A percentile compares a stretch with the other conserved stretches of the same genome.
phyloP scores from a whole-genome alignment of 2,888 invertebrate species.

The Ophonus ardosiacus region DNA sequence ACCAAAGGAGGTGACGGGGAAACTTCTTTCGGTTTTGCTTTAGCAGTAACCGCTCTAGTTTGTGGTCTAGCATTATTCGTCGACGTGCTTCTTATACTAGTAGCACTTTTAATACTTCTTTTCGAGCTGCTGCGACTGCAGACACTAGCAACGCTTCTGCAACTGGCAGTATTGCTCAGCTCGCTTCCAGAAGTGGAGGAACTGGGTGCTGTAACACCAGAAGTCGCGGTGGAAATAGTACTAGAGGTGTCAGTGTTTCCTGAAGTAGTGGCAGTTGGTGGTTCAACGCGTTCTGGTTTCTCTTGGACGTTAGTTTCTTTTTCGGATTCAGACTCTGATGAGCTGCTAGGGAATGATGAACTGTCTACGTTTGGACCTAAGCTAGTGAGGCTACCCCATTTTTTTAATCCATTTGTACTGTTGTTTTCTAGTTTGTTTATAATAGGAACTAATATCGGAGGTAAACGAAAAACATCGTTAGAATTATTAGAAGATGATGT shows the following conservation, averaged over 20 bases:
- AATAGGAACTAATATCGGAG: conserved; percentile 85
- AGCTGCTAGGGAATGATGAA: conserved; percentile 71
- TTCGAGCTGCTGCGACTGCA: conserved; percentile 38
- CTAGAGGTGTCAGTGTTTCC: conserved; percentile 68
- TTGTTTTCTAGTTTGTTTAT: conserved; percentile 80
- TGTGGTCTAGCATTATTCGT: conserved; percentile 77
- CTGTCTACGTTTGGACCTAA: conserved; percentile 85
- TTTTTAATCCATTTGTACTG: conserved; percentile 72
- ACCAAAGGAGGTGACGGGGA: conserved; percentile 74
- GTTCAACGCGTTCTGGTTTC: conserved; percentile 48
- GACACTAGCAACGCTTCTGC: conserved; percentile 8
- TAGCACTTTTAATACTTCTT: conserved; percentile 77
- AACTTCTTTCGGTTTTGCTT: conserved; percentile 79
- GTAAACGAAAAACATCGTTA: conserved; percentile 81
- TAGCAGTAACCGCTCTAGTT: conserved; percentile 82
- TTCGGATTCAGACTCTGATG: conserved; percentile 74
- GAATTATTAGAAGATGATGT: conserved; percentile 77
- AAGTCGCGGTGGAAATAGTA: conserved; percentile 68
- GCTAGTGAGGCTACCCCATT: conserved; percentile 83
- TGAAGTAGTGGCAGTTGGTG: conserved; percentile 67
- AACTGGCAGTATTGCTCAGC: conserved; percentile 64
- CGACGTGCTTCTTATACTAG: conserved; percentile 75
- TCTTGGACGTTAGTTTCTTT: conserved; percentile 65
- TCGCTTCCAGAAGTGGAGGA: conserved; percentile 66
- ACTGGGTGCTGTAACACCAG: conserved; percentile 66